Base-by-base conservation (phyloP, 2,797 vertebrate genomes). In the Microhierax caerulescens region DNA sequence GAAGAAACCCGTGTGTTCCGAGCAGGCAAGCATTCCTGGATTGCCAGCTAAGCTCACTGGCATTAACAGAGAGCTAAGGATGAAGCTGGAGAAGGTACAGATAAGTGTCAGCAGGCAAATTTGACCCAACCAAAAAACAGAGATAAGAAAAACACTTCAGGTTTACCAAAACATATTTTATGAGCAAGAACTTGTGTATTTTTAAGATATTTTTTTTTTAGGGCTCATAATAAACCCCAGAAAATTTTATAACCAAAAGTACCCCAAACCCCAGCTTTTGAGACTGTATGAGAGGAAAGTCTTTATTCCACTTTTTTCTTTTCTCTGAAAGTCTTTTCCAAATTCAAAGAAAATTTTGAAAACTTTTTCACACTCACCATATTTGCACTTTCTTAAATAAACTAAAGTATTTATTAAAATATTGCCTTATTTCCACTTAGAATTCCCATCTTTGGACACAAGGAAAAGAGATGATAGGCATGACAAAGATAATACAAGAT, bases 231-330 rank as follows among this genome's bases (percentile, higher is more conserved):
- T 56, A 65, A 54, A 77, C 86, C 39, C 15, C 19, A 19, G 11
- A 34, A 12, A 11, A 24, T 5, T 14, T 39, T 16, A 20, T 19
- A 10, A 10, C 43, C 8, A 23, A n/a, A 64, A 77, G 17, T 25
- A 60, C 3, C 13, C 34, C 8, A 22, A 91, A 51, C 3, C 1
- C 3, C 21, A 67, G 11, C 2, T 57, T 75, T 72, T 53, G 24
- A 61, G 30, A 70, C 8, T 36, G 17, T 43, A 4, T 16, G 21
- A 86, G 7, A 65, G 3, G 10, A 23, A 82, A 34, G 4, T 36
- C 10, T 70, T 75, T 16, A 16, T 4, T 24, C 4, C 64, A 0
- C 1, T 21, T 43, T 23, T 61, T 27, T 4, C 0, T 5, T 15
- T 25, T 10, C 11, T 70, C 30, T 14, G 23, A 7, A 73, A 63